These are phyloP conservation scores for Passer domesticus DNA, from an alignment of 2,113 vertebrate genomes.

Conservation along the genomic window DNA sequence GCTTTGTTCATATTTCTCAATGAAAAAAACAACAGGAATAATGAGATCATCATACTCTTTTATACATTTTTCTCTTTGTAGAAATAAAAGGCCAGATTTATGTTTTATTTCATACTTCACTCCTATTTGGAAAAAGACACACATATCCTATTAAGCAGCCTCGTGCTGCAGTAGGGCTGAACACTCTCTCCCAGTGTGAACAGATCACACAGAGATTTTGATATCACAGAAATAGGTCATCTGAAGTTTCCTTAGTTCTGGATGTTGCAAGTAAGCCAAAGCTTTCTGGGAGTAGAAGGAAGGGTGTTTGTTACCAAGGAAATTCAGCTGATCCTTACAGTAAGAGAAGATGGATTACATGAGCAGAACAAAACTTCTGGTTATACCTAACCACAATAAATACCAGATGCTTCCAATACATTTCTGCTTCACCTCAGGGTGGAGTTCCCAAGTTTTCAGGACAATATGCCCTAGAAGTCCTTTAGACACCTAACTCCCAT, in stretches of 20 bases:
- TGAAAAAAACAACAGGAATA: background rate
- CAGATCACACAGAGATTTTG: background rate
- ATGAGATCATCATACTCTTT: background rate
- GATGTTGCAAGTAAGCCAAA: background rate
- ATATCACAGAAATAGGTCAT: too few species aligned
- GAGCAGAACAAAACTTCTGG: background rate
- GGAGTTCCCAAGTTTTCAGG: background rate
- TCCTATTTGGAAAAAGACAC: background rate
- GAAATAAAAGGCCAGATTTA: background rate
- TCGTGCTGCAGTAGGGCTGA: background rate
- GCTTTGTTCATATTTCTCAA: background rate
- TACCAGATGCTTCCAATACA: background rate
- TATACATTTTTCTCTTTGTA: background rate
- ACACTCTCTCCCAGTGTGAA: background rate
- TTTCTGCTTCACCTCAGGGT: background rate
- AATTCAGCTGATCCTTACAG: background rate
- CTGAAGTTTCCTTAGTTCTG: background rate
- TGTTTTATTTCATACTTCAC: background rate
- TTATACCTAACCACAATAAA: background rate
- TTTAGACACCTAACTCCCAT: background rate
- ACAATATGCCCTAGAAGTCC: background rate
- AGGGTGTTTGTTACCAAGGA: background rate
- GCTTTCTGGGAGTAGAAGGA: background rate
- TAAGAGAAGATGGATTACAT: background rate
- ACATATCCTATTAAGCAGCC: background rate